These are phyloP conservation scores for Hyperoplus immaculatus DNA, from an alignment of 2,797 vertebrate genomes.

Conservation along the genomic window DNA sequence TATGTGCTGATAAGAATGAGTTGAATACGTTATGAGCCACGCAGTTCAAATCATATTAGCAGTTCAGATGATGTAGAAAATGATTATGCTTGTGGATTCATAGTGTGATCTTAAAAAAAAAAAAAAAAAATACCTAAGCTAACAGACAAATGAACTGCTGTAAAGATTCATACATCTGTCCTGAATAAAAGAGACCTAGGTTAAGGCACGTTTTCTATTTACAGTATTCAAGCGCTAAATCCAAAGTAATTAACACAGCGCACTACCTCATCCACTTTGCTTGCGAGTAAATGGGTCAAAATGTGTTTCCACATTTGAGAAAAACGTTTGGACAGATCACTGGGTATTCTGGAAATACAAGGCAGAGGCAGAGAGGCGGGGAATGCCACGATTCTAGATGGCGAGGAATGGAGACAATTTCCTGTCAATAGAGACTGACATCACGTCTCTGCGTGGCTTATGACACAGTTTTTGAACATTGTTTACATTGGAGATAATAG, in stretches of 20 bases:
- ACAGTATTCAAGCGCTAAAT: conserved; percentile 26
- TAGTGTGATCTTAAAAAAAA: conserved; percentile 5
- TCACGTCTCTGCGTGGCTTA: conserved; percentile 29
- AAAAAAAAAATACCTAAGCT: conserved; percentile 6
- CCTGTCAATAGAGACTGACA: conserved; percentile 57
- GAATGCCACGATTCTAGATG: conserved; percentile 27
- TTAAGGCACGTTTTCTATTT: conserved; percentile 34
- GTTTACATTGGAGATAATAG: conserved; percentile 61
- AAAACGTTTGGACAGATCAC: conserved; percentile 40
- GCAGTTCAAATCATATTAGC: not conserved
- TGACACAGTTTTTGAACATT: conserved; percentile 38
- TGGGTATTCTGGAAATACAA: conserved; percentile 24
- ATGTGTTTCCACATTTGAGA: conserved; percentile 52
- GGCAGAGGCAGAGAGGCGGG: conserved; percentile 32
- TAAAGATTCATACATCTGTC: not conserved
- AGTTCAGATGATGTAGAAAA: not conserved
- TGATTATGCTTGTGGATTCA: not conserved
- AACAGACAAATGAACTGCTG: conserved; percentile 15
- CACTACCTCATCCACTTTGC: conserved; percentile 47
- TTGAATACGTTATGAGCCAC: not conserved
- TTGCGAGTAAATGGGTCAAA: conserved; percentile 62
- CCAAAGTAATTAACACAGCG: conserved; percentile 40
- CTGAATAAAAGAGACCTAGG: conserved; percentile 46
- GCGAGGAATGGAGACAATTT: conserved; percentile 57
- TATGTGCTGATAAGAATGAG: not conserved